Evolutionary conservation across 1,140 invertebrate species (phyloP), one percentile per base, ranked within the genome.

Genomic region (Idris sp.): DNA sequence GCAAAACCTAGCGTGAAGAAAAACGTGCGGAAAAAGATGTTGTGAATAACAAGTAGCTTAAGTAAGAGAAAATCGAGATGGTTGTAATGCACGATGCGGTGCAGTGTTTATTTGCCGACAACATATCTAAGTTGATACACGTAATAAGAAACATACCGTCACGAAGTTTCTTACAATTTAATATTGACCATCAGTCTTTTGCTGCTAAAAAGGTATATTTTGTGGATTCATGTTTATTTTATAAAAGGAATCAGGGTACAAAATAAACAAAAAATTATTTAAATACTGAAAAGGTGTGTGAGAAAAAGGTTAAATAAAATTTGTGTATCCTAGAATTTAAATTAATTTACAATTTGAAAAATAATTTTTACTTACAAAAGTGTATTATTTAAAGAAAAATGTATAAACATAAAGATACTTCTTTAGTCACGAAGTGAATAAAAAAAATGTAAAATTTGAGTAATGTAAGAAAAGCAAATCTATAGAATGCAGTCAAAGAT

Each of bases 51-150:
- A 38, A 36, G 48, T 38, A 11, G 26, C 15, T 16, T 16, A 35
- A 9, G 40, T 11, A 7, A 33, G 25, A 19, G 38, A 61, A 46
- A 69, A 53, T 10, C 14, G 26, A 19, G 13, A 0, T 35, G 54
- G 10, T 69, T 69, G 54, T 46, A 26, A 69, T 59, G 54, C 65
- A 36, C 46, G 25, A 61, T 69, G 30, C 18, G 14, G 15, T 22
- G 6, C n/a, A 18, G 33, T 31, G 44, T 54, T 69, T 40, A 51
- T 68, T 16, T 51, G 11, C 41, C 11, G 35, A 30, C 54, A 16
- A 58, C 56, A 54, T 61, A 43, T 72, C 40, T 30, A 56, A 72
- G 53, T 53, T 51, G n/a, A 38, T 71, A 36, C 56, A 46, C 65
- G 56, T 43, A 71, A 69, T 51, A 43, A 51, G 31, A 11, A 30